A percentile compares a stretch with the other conserved stretches of the same genome.
These are phyloP conservation scores for Paguma larvata DNA, from an alignment of 2,797 vertebrate genomes.

Conservation along the genomic window DNA sequence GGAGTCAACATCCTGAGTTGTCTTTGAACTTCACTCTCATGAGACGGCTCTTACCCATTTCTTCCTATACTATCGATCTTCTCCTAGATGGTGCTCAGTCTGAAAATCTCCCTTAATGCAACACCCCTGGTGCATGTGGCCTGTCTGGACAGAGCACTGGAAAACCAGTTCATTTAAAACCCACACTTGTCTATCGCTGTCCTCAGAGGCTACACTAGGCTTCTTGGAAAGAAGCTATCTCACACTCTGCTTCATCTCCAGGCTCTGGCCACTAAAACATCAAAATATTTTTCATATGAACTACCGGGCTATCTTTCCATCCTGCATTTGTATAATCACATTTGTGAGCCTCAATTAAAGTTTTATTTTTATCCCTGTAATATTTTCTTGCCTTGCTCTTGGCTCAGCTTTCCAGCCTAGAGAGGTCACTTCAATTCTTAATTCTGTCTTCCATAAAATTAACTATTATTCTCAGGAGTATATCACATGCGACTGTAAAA, in stretches of 20 bases:
- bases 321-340: not conserved
- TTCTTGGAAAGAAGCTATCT: not conserved
- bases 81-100: not conserved
- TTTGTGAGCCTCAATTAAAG: not conserved
- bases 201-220: not conserved
- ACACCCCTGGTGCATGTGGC: not conserved
- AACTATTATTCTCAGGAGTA: slow-evolving; percentile 53
- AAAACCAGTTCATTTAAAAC: not conserved
- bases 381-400: slow-evolving; percentile 57
- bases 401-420: not conserved
- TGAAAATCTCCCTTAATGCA: not conserved
- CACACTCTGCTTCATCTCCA: not conserved
- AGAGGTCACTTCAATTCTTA: slow-evolving; percentile 60
- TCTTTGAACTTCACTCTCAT: not conserved
- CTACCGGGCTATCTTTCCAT: not conserved
- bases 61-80: not conserved
- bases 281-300: slow-evolving; percentile 11
- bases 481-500: slow-evolving; percentile 26
- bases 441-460: slow-evolving; percentile 61
- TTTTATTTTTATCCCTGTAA: slow-evolving; percentile 13
- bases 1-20: not conserved
- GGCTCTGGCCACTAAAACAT: not conserved
- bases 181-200: not conserved
- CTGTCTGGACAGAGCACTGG: not conserved
- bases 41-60: not conserved